These are phyloP conservation scores for Oscheius onirici DNA, from an alignment of 2,888 invertebrate species.

Conservation along the genomic window DNA sequence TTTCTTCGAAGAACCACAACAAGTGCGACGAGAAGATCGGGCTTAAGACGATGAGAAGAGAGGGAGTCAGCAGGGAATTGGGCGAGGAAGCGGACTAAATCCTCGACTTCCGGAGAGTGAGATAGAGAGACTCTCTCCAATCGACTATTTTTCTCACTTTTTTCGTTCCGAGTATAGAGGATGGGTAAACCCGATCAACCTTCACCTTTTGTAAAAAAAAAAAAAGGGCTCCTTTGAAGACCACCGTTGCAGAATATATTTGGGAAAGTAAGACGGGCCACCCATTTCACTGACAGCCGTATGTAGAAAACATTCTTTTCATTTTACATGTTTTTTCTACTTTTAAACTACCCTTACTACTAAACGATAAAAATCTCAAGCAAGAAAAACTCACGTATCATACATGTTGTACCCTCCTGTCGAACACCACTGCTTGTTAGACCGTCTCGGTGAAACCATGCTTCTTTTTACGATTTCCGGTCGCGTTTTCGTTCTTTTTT, in stretches of 20 bases:
- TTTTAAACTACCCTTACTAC: too few species aligned
- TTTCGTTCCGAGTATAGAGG: not conserved
- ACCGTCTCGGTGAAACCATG: constrained; percentile 20
- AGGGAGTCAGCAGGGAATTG: constrained; percentile 22
- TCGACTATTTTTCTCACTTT: not conserved
- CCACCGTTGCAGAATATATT: too few species aligned
- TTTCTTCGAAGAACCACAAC: too few species aligned
- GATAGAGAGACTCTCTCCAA: not conserved
- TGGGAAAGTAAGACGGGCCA: too few species aligned
- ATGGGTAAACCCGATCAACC: not conserved
- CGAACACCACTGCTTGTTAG: not conserved
- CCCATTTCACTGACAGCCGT: too few species aligned
- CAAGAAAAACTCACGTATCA: constrained; percentile 2
- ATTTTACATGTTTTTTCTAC: too few species aligned
- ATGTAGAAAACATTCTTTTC: too few species aligned
- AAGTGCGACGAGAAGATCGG: not conserved
- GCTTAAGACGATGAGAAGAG: constrained; percentile 6
- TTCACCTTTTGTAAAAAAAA: too few species aligned
- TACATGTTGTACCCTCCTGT: not conserved
- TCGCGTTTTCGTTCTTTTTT: not conserved
- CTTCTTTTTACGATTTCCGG: not conserved
- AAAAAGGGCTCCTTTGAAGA: too few species aligned
- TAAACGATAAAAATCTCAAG: not conserved
- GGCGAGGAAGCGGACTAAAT: not conserved
- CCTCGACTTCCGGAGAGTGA: not conserved